Evolutionary conservation across 2,113 vertebrate genomes (phyloP).

Genomic region (Leuciscus idus): DNA sequence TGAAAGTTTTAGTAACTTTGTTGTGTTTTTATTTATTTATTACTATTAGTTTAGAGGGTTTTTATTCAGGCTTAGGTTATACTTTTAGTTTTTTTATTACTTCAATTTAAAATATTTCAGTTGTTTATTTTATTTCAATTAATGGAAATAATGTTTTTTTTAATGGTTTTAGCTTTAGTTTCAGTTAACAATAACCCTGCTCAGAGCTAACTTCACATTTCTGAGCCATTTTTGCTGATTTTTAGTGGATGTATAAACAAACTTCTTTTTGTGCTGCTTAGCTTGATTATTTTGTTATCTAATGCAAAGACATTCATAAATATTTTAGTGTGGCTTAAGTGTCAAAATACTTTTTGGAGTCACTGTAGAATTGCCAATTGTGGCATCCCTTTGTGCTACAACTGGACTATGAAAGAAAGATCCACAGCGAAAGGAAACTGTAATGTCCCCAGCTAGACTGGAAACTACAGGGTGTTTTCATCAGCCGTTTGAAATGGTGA

Average conservation of each 20-base stretch:
- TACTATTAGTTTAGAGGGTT: not conserved
- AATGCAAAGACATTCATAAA: constrained; percentile 8
- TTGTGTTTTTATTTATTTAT: not conserved
- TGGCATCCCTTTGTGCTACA: constrained; percentile 3
- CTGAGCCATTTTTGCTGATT: not conserved
- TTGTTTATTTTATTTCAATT: not conserved
- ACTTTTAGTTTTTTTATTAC: not conserved
- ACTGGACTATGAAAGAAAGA: not conserved
- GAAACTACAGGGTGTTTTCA: constrained; percentile 34
- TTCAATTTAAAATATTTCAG: not conserved
- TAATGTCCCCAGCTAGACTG: constrained; percentile 12
- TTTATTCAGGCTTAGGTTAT: not conserved
- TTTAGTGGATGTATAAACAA: not conserved
- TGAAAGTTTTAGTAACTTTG: not conserved
- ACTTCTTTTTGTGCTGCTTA: not conserved
- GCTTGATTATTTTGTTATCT: not conserved
- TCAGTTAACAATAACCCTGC: no score
- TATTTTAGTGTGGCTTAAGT: constrained; percentile 24
- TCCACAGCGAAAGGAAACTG: not conserved
- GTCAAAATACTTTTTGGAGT: constrained; percentile 2
- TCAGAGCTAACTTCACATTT: no score
- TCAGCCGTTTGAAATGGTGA: constrained; percentile 37
- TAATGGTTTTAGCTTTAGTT: not conserved
- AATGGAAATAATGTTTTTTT: not conserved
- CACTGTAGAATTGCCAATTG: not conserved